Base-by-base conservation (phyloP, 2,888 invertebrate species). In the Keiferia lycopersicella region DNA sequence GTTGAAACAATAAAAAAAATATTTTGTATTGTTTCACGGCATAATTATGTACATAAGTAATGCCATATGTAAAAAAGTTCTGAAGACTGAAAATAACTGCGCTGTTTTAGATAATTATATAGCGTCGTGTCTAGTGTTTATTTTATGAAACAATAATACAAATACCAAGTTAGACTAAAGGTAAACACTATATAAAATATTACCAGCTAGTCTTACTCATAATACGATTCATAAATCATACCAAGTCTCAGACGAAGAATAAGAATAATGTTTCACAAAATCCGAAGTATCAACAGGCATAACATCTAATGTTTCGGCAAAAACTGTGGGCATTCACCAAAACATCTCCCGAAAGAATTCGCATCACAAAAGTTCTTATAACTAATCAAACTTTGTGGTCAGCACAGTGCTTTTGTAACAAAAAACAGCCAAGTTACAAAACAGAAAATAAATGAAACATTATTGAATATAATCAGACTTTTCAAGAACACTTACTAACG, bases 391-490 rank as follows among this genome's bases (percentile, higher is more conserved):
- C 63, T 65, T 63, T 11, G 63, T 39, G 65, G 63, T 61, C 63
- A 65, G 53, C 18, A 18, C 7, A 57, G 51, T 53, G 61, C 57
- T 61, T 61, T 50, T 26, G 56, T 53, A 48, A 34, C 34, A 34
- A 10, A 34, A 34, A 34, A 34, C 61, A 11, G 50, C 30, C 61
- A 50, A 50, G 26, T 50, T 48, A 61, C 16, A 61, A n/a, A 61
- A 50, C 48, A 50, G 38, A 34, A 14, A 39, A 41, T 59, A 59
- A 34, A n/a, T 41, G 71, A 69, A 77, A 76, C 71, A 74, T 74
- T 77, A 76, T 34, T 34, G 34, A 10, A 34, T 34, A 34, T 34
- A 34, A 34, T 34, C 1, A 4, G 34, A 10, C 6, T 34, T 34
- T 34, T 34, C n/a, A 8, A 4, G 1, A 34, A 8, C 34, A 34